Evolutionary conservation across 92 coral and sea anemone species (phyloP).

Genomic region (Galaxea fascicularis): DNA sequence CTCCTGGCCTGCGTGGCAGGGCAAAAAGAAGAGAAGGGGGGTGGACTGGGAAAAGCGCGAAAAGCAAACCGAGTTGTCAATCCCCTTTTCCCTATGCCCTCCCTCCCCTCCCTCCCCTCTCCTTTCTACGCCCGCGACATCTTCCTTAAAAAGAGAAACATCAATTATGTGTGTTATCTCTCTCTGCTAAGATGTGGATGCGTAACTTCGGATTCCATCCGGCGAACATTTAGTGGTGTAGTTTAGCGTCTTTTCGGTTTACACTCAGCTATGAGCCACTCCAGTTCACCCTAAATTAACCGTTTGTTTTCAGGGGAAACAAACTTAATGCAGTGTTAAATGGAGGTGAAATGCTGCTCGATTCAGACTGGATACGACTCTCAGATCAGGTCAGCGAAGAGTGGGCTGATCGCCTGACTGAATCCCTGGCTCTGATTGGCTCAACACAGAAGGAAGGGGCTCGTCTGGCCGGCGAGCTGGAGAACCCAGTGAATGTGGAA

Average conservation of each 20-base stretch:
- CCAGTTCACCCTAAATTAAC: neutral
- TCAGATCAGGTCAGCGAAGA: conserved; percentile 84
- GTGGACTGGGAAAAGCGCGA: too few relatives aligned
- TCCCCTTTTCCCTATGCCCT: too few relatives aligned
- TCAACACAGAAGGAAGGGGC: conserved; percentile 87
- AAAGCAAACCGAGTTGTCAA: too few relatives aligned
- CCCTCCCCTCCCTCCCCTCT: too few relatives aligned
- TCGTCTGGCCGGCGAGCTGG: conserved; percentile 73
- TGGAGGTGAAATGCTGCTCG: conserved; percentile 87
- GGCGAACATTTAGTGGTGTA: too few relatives aligned
- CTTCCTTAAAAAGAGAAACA: too few relatives aligned
- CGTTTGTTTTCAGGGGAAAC: conserved; percentile 74
- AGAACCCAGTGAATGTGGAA: conserved; percentile 79
- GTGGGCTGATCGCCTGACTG: conserved; percentile 85
- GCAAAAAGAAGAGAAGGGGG: too few relatives aligned
- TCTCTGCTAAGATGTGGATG: too few relatives aligned
- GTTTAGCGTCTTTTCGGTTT: neutral
- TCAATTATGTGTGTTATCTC: too few relatives aligned
- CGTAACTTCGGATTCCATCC: too few relatives aligned
- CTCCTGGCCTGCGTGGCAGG: too few relatives aligned
- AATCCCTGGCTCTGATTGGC: conserved; percentile 79
- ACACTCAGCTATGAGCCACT: neutral
- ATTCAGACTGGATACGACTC: conserved; percentile 95
- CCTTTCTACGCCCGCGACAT: too few relatives aligned
- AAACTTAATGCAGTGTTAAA: conserved; percentile 81